phyloP scores from a whole-genome alignment of 2,797 vertebrate genomes.

The Chanos chanos region DNA sequence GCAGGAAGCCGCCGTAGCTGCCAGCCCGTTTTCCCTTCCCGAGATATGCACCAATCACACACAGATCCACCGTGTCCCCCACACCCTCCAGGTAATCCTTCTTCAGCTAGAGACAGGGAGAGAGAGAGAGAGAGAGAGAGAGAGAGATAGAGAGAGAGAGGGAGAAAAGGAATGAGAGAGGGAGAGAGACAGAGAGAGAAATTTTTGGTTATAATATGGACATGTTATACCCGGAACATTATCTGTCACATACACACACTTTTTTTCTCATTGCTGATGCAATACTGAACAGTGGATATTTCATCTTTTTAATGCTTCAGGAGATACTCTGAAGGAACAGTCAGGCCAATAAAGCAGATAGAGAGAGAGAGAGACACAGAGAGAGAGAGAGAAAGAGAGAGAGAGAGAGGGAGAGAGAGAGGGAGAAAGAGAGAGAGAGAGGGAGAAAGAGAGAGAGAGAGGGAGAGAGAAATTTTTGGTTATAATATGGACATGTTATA shows the following conservation, averaged over 20 bases:
- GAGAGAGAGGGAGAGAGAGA: not conserved
- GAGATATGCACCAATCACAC: slow-evolving; percentile 86
- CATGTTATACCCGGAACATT: not conserved
- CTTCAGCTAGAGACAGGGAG: slow-evolving; percentile 71
- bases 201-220: not conserved
- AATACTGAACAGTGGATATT: no score
- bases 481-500: not conserved
- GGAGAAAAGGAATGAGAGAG: not conserved
- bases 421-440: not conserved
- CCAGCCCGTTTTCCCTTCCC: slow-evolving; percentile 86
- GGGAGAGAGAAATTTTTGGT: not conserved
- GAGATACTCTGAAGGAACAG: no score
- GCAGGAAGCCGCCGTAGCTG: slow-evolving; percentile 84
- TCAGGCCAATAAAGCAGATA: no score
- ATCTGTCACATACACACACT: no score
- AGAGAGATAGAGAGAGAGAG: not conserved
- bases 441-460: not conserved
- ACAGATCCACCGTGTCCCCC: slow-evolving; percentile 86
- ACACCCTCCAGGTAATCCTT: slow-evolving; percentile 90
- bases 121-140: not conserved
- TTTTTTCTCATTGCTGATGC: no score
- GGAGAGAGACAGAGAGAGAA: not conserved
- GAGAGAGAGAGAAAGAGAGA: no score
- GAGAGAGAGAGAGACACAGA: no score
- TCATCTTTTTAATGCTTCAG: no score